A percentile compares a stretch with the other conserved stretches of the same genome.
Conservation (phyloP, 2,888 invertebrate species). For the Pterostichus niger region DNA sequence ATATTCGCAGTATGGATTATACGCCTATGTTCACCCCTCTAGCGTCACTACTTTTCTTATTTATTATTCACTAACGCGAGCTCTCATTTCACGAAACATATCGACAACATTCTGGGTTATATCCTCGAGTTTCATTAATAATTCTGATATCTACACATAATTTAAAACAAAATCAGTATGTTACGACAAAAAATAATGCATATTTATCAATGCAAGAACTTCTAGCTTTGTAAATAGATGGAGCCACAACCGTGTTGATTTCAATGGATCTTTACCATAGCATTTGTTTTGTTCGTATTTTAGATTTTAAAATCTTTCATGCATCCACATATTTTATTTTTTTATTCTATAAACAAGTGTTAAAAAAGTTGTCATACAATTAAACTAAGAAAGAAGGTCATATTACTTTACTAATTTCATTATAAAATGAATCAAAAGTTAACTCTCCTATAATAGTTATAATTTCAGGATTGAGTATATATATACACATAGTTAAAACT, state of each 20-base stretch:
- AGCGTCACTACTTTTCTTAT: slow-evolving; percentile 27
- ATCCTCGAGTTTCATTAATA: slow-evolving; percentile 25
- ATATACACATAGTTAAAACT: neutral
- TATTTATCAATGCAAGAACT: slow-evolving; percentile 30
- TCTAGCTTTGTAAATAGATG: slow-evolving; percentile 4
- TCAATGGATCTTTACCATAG: neutral
- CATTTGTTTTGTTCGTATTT: neutral
- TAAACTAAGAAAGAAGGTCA: too few species aligned
- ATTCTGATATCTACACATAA: slow-evolving; percentile 20
- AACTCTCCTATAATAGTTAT: slow-evolving; percentile 21
- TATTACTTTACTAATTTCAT: too few species aligned
- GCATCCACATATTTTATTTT: neutral
- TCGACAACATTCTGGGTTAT: slow-evolving; percentile 37
- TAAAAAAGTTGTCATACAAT: neutral
- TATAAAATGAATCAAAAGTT: neutral
- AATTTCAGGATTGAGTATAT: slow-evolving; percentile 7
- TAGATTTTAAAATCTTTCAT: neutral
- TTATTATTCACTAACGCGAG: slow-evolving; percentile 52
- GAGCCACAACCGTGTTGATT: neutral
- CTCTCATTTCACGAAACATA: slow-evolving; percentile 18
- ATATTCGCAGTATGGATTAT: slow-evolving; percentile 57
- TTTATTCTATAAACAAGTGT: neutral
- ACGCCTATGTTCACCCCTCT: neutral
- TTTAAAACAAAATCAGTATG: slow-evolving; percentile 9
- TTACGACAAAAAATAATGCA: slow-evolving; percentile 6